Evolutionary conservation across 2,797 vertebrate species (phyloP).

Genomic region (Coendou prehensilis): DNA sequence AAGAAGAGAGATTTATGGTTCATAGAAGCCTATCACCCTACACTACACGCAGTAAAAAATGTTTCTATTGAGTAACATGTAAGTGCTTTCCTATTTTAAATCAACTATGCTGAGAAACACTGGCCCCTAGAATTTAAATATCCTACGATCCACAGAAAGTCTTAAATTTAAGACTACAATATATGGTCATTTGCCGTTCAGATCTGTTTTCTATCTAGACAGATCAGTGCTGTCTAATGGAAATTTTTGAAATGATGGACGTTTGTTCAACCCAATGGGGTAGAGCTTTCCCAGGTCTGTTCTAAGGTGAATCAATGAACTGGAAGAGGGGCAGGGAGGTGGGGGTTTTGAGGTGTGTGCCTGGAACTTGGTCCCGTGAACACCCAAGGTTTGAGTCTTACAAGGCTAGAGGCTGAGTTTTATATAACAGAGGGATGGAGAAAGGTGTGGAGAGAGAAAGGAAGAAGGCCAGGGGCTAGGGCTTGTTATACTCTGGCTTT

Average conservation of each 20-base stretch:
- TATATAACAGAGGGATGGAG: neutral
- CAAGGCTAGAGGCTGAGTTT: neutral
- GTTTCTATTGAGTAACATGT: constrained; percentile 48
- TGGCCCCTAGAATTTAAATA: constrained; percentile 64
- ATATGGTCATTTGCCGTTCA: neutral
- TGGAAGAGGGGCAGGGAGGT: neutral
- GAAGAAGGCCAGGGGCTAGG: neutral
- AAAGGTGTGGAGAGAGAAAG: neutral
- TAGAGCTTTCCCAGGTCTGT: neutral
- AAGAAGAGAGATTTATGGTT: constrained; percentile 75
- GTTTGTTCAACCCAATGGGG: neutral
- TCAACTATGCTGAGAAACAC: constrained; percentile 68
- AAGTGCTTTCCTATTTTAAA: constrained; percentile 71
- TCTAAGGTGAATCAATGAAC: neutral
- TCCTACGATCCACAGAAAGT: neutral
- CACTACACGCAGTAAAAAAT: constrained; percentile 48
- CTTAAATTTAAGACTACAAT: constrained; percentile 62
- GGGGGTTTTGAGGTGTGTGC: neutral
- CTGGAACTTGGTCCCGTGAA: neutral
- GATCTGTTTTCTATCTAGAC: constrained; percentile 62
- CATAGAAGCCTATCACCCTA: constrained; percentile 50
- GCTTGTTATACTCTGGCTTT: neutral
- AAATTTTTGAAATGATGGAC: constrained; percentile 22
- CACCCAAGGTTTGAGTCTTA: neutral
- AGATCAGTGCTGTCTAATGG: neutral